Evolutionary conservation across 2,888 invertebrate species (phyloP).

Genomic region (Drosophila planitibia): DNA sequence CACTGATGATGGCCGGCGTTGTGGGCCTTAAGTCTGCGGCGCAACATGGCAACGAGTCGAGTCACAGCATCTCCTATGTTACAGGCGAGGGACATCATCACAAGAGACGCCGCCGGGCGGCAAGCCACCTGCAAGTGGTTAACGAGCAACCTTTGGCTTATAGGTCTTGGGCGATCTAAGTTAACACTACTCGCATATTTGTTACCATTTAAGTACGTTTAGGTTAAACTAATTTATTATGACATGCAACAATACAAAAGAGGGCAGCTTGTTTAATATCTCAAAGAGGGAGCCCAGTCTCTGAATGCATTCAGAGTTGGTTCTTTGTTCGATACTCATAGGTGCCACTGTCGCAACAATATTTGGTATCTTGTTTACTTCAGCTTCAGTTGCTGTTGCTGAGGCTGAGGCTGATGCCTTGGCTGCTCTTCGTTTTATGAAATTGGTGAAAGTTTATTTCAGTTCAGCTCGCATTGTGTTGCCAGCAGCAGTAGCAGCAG

Average conservation of each 20-base stretch:
- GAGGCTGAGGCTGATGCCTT: slow-evolving; percentile 10
- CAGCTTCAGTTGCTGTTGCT: slow-evolving; percentile 17
- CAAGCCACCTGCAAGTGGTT: slow-evolving; percentile 32
- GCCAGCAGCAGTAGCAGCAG: slow-evolving; percentile 52
- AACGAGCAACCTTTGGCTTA: slow-evolving; percentile 86
- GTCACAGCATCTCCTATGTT: slow-evolving; percentile 87
- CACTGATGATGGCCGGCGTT: slow-evolving; percentile 91
- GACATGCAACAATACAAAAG: slow-evolving; percentile 37
- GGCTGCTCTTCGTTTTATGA: slow-evolving; percentile 64
- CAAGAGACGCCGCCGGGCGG: slow-evolving; percentile 74
- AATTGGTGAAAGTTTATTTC: slow-evolving; percentile 81
- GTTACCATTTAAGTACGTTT: slow-evolving; percentile 29
- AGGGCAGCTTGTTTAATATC: slow-evolving; percentile 34
- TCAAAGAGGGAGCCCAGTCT: slow-evolving; percentile 9
- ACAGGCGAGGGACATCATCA: slow-evolving; percentile 82
- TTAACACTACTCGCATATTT: slow-evolving; percentile 22
- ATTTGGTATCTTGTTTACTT: slow-evolving; percentile 27
- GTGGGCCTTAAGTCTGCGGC: slow-evolving; percentile 91
- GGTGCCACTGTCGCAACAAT: slow-evolving; percentile 29
- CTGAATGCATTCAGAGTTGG: slow-evolving; percentile 12
- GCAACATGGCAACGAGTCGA: slow-evolving; percentile 85
- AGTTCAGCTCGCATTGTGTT: slow-evolving; percentile 67
- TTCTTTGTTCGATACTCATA: slow-evolving; percentile 38
- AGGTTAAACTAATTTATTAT: slow-evolving; percentile 67
- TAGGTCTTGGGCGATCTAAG: slow-evolving; percentile 80